Evolutionary conservation across 2,888 invertebrate species (phyloP).

Genomic region (Chloromyia formosa): DNA sequence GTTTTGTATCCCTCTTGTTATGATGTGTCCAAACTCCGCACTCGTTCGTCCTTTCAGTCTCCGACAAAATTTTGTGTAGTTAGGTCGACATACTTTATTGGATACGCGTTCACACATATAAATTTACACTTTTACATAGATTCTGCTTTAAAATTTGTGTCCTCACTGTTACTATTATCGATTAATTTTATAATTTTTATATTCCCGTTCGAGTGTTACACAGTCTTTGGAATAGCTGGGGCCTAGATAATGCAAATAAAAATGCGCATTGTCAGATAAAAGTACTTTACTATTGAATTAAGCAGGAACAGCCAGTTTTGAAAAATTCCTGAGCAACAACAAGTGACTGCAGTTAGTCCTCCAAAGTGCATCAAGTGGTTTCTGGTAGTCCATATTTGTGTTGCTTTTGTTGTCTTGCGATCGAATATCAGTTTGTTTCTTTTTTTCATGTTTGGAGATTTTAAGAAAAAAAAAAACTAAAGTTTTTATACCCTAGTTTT

Average conservation of each 20-base stretch:
- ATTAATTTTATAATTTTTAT: neutral
- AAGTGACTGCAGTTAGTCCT: conserved; percentile 47
- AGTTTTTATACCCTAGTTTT: neutral
- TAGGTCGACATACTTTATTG: conserved; percentile 63
- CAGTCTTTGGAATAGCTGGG: neutral
- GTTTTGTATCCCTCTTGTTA: conserved; percentile 51
- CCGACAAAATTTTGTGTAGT: conserved; percentile 65
- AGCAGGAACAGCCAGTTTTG: neutral
- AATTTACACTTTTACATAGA: conserved; percentile 10
- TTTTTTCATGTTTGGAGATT: too few species aligned
- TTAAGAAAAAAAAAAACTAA: too few species aligned
- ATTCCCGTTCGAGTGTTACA: neutral
- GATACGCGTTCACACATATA: conserved; percentile 36
- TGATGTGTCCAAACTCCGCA: conserved; percentile 48
- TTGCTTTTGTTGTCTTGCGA: neutral
- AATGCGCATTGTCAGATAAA: conserved; percentile 15
- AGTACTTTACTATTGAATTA: neutral
- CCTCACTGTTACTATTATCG: neutral
- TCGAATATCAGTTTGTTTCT: neutral
- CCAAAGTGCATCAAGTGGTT: conserved; percentile 54
- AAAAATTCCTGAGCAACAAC: conserved; percentile 37
- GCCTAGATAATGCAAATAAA: neutral
- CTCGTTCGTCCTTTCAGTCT: conserved; percentile 64
- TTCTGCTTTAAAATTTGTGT: neutral
- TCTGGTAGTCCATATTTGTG: conserved; percentile 29